A percentile compares a stretch with the other conserved stretches of the same genome.
Conservation (phyloP, 2,888 invertebrate genomes). For the Pelosia muscerda region DNA sequence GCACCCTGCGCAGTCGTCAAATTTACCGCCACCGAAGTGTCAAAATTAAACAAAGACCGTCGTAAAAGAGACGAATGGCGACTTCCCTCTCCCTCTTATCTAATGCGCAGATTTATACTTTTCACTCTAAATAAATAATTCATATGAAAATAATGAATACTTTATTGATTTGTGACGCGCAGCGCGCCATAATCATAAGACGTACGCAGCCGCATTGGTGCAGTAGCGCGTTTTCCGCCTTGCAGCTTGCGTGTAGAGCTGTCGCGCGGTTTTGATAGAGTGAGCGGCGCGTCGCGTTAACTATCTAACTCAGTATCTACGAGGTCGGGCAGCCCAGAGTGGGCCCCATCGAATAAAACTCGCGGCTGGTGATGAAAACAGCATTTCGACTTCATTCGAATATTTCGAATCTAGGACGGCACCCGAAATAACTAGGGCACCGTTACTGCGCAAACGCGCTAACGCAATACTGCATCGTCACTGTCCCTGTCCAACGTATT, state of each 20-base stretch:
- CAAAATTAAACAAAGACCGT: not conserved
- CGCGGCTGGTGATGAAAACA: slow-evolving; percentile 80
- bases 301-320: slow-evolving; percentile 68
- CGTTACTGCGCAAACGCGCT: slow-evolving; percentile 81
- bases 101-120: not conserved
- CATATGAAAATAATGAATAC: not conserved
- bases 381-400: slow-evolving; percentile 75
- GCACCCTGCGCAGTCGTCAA: too few species aligned
- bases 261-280: slow-evolving; percentile 39
- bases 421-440: slow-evolving; percentile 85
- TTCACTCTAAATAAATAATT: not conserved
- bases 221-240: slow-evolving; percentile 4
- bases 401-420: slow-evolving; percentile 77
- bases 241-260: not conserved
- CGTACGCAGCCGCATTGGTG: slow-evolving; percentile 19
- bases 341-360: slow-evolving; percentile 81
- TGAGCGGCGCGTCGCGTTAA: slow-evolving; percentile 53
- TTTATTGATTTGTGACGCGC: not conserved
- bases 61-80: not conserved
- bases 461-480: slow-evolving; percentile 67
- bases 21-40: too few species aligned
- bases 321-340: slow-evolving; percentile 74
- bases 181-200: not conserved
- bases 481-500: slow-evolving; percentile 58
- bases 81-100: not conserved